Conservation (phyloP, 2,797 vertebrate genomes). For the Neomorphus geoffroyi region DNA sequence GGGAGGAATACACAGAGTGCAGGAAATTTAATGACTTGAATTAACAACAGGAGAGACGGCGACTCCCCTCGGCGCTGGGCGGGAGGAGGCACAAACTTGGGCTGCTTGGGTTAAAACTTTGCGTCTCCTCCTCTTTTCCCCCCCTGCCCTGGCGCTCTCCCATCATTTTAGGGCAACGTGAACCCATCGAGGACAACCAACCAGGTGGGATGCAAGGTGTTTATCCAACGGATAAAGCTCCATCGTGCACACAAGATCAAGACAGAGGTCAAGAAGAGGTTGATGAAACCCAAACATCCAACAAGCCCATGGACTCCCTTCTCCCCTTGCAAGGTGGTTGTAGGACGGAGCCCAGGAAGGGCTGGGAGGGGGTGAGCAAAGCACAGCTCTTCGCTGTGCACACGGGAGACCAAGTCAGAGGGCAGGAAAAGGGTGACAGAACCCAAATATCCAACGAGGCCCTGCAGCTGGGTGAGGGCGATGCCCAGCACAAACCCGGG, state of each 20-base stretch:
- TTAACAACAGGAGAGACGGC: background rate
- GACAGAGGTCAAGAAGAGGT: background rate
- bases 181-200: fast-evolving
- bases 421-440: no score
- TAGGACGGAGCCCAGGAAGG: no score
- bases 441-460: no score
- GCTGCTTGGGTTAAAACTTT: background rate
- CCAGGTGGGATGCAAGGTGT: fast-evolving
- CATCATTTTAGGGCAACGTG: background rate
- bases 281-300: background rate
- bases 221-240: fast-evolving
- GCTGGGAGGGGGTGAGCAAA: no score
- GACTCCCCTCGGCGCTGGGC: background rate
- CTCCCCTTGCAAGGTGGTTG: fast-evolving
- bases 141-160: background rate
- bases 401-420: no score
- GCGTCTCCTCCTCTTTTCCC: no score
- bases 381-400: no score
- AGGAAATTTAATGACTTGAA: constrained; percentile 33
- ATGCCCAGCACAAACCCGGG: no score
- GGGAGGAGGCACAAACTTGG: background rate
- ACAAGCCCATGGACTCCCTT: no score
- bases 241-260: fast-evolving
- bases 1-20: constrained; percentile 1
- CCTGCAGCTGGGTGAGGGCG: no score